Evolutionary conservation across 2,113 vertebrate species (phyloP), one percentile per base, ranked within the genome.

Genomic region (Desmodus rotundus): DNA sequence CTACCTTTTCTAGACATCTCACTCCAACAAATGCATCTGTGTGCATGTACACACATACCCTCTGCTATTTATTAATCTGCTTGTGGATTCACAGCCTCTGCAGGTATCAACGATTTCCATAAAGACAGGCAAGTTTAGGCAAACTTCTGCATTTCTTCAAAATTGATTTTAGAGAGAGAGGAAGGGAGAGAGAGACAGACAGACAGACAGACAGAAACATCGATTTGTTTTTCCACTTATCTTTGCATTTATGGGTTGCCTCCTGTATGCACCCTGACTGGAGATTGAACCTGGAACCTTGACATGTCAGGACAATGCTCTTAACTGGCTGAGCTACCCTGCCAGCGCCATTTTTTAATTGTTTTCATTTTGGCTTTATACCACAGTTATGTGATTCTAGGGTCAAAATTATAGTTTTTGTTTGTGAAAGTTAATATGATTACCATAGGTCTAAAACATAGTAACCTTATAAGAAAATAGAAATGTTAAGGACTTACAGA

Each of bases 391-490:
- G 76, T 92, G 45, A 61, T 61, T 92, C n/a, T 96, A 77, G 54
- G 58, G 31, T 61, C 61, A 95, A 52, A 90, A 91, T 88, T 83
- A 76, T 36, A 83, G 56, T 86, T 87, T n/a, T 8, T 89, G 8
- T 93, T 94, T 95, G 52, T 96, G 82, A 89, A 94, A 91, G 58
- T 50, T 70, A 16, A 16, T 89, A 87, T 72, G 76, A 93, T 91
- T 97, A 65, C 26, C 31, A 52, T 72, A 95, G 82, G 7, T 89
- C 13, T 92, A 91, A 96, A 89, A 83, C 28, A 63, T 33, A 92
- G 31, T 72, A 84, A 58, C 96, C 58, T 92, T 45, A 16, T 84
- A 85, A 87, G 76, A 87, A 94, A 65, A n/a, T 56, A 17, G n/a
- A 89, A 83, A 38, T 89, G 56, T 91, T 93, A 61, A 90, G 36